These are phyloP conservation scores for Zygothrica quintamaculata DNA, from an alignment of 2,888 invertebrate genomes.

Conservation along the genomic window DNA sequence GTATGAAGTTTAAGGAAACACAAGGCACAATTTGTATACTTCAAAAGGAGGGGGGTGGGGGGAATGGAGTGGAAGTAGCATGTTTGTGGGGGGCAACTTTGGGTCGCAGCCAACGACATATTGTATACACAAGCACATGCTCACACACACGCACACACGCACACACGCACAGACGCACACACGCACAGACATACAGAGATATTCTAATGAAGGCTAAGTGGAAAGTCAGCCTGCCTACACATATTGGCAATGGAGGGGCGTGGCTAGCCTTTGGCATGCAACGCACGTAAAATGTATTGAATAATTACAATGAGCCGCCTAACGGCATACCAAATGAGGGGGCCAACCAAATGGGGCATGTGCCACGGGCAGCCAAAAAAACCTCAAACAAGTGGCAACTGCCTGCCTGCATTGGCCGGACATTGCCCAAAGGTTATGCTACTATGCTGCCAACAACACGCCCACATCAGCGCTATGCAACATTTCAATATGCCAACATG, in stretches of 20 bases:
- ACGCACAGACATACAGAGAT: conserved; percentile 31
- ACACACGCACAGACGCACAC: conserved; percentile 21
- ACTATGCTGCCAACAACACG: conserved; percentile 12
- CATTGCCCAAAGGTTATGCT: conserved; percentile 42
- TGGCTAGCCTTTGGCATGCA: conserved; percentile 60
- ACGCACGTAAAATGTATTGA: conserved; percentile 79
- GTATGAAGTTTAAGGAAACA: conserved; percentile 24
- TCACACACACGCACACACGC: conserved; percentile 10
- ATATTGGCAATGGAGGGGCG: conserved; percentile 42
- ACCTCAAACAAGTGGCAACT: conserved; percentile 37
- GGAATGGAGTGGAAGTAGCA: neutral
- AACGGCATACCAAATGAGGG: conserved; percentile 71
- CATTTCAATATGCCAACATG: no score
- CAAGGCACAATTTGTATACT: neutral
- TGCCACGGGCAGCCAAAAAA: conserved; percentile 1
- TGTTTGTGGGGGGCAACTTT: neutral
- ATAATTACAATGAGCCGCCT: conserved; percentile 74
- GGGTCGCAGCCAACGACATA: conserved; percentile 51
- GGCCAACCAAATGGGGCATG: neutral
- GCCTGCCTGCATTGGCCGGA: conserved; percentile 35
- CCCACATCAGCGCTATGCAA: conserved; percentile 29
- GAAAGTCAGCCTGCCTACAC: conserved; percentile 35
- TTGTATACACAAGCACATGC: conserved; percentile 35
- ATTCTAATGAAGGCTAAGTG: conserved; percentile 73
- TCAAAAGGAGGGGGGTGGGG: neutral